A percentile compares a stretch with the other conserved stretches of the same genome.
phyloP scores from a whole-genome alignment of 1,140 invertebrate genomes.

The Saxidomus purpurata region DNA sequence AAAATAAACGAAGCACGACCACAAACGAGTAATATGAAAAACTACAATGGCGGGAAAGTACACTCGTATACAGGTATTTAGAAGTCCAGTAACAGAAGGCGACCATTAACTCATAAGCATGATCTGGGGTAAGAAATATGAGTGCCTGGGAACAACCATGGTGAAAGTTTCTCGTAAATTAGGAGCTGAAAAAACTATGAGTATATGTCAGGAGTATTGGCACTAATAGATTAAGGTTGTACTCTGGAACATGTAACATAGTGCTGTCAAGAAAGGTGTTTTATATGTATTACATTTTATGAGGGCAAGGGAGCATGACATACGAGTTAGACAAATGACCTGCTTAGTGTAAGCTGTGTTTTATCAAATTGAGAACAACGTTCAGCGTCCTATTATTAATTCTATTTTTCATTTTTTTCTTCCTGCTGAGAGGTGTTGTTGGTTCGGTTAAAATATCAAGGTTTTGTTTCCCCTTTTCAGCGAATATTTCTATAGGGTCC shows the following conservation, averaged over 20 bases:
- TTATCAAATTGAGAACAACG: not conserved
- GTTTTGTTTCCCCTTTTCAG: too few relatives aligned
- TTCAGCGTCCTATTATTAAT: not conserved
- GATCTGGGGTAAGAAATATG: constrained; percentile 14
- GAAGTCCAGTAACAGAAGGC: constrained; percentile 1
- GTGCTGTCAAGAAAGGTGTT: constrained; percentile 22
- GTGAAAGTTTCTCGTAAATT: constrained; percentile 26
- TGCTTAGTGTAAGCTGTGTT: constrained; percentile 7
- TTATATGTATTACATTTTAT: constrained; percentile 19
- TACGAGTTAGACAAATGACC: constrained; percentile 42
- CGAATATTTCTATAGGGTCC: too few relatives aligned
- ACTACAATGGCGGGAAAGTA: too few relatives aligned
- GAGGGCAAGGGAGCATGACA: constrained; percentile 30
- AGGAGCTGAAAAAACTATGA: not conserved
- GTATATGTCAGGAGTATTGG: constrained; percentile 18
- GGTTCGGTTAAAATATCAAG: too few relatives aligned
- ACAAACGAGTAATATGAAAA: too few relatives aligned
- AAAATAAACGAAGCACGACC: too few relatives aligned
- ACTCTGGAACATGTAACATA: constrained; percentile 26
- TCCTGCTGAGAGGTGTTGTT: too few relatives aligned
- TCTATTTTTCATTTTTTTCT: too few relatives aligned
- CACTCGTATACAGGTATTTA: not conserved
- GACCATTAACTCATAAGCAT: constrained; percentile 13
- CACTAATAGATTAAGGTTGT: constrained; percentile 32
- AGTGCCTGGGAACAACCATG: constrained; percentile 16